Conservation (phyloP, 1,140 invertebrate genomes). For the Acyrthosiphon pisum region DNA sequence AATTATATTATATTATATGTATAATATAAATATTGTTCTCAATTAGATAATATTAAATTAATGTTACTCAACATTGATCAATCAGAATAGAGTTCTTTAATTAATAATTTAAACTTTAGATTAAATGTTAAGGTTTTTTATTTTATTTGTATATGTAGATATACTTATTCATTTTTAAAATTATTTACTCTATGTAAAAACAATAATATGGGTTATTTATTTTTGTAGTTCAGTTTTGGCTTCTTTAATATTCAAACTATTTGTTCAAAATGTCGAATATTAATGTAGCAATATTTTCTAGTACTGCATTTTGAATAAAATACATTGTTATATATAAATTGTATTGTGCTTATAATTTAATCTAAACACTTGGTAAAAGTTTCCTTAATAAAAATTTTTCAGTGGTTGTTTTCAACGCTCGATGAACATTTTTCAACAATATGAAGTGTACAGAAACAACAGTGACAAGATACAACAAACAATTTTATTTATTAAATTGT, state of each 20-base stretch:
- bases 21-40: background rate
- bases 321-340: background rate
- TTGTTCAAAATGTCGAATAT: background rate
- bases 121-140: background rate
- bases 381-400: conserved; percentile 13
- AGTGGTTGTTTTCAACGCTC: conserved; percentile 46
- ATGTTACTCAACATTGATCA: no score
- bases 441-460: background rate
- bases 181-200: background rate
- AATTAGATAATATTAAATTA: background rate
- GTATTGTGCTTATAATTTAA: background rate
- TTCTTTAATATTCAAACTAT: background rate
- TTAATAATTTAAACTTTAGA: background rate
- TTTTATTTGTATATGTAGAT: background rate
- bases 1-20: background rate
- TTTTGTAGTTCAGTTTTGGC: background rate
- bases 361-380: background rate
- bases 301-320: background rate
- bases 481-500: background rate
- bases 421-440: background rate
- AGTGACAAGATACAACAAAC: background rate
- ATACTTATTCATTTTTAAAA: background rate
- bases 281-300: background rate
- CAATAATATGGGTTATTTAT: background rate
- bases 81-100: background rate